Evolutionary conservation across 2,888 invertebrate species (phyloP), one percentile per base, ranked within the genome.

Genomic region (Craniophora ligustri): DNA sequence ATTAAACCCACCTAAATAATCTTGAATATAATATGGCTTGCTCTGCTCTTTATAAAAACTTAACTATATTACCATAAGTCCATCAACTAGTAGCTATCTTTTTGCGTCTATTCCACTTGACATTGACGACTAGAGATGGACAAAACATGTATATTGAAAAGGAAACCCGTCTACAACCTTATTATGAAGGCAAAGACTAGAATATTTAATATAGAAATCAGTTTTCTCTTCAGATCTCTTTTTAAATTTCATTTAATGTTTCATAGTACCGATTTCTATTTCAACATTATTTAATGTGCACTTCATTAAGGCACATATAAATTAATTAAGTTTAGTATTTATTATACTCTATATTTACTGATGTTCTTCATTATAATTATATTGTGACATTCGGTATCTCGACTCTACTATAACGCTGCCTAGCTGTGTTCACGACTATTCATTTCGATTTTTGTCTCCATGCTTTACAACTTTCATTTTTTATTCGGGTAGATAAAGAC

Each of bases 61-160:
- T 18, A 44, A 28, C 36, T 6, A 30, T 53, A 16, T 39, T 46
- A 40, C 35, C 31, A 32, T 49, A 18, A 31, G 34, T 61, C n/a
- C 5, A 64, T 42, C 28, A 34, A 32, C 16, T 42, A 19, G 40
- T 16, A 39, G 31, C 2, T 10, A 41, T 35, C 32, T 65, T 56
- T 50, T 61, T 61, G 50, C 44, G 35, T 5, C 14, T 41, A 30
- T 48, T 59, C 48, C 38, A 56, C 34, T 42, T 41, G 47, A 41
- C 62, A 51, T 26, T 47, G 44, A 56, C 49, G 35, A 57, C 36
- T 48, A 31, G 42, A 16, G 18, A 48, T 55, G 47, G 44, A 56
- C 50, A 44, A 54, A 54, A 54, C 48, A 51, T 41, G 48, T 46
- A 54, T 61, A 54, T 61, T 28, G 41, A 48, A 48, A 67, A 56